Evolutionary conservation across 2,113 vertebrate species (phyloP), one percentile per base, ranked within the genome.

Genomic region (Nansenia antarctica): DNA sequence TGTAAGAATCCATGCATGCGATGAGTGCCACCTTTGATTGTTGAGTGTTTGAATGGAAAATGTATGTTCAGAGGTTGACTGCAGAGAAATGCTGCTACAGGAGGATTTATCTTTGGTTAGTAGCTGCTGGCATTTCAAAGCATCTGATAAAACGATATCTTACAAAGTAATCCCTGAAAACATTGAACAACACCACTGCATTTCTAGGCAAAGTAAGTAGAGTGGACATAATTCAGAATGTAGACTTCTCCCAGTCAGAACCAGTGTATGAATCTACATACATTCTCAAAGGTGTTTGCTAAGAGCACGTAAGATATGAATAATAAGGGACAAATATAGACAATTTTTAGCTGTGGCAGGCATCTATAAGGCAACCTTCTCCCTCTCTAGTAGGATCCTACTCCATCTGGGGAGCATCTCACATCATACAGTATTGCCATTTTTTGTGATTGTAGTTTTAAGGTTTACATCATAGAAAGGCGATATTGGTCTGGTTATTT

Each of bases 41-140:
- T n/a, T n/a, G n/a, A n/a, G n/a, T n/a, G n/a, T n/a, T n/a, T n/a
- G n/a, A n/a, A n/a, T n/a, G n/a, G n/a, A n/a, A 15, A 47, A 1
- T 18, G 35, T 11, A 47, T 47, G 15, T 47, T 47, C 42, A 6
- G 14, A 47, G 42, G 14, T 47, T n/a, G 42, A 47, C 14, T 47
- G n/a, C 26, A 64, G 58, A 62, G 62, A 64, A 77, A 75, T 66
- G 22, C 65, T 65, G 49, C 57, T 1, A 15, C 67, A 31, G 42
- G 24, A 62, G 26, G 52, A 69, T 82, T 73, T 62, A 70, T 83
- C 79, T 85, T 79, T 85, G 77, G 82, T 85, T 70, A 62, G 74
- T 73, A 81, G 76, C 81, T 79, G 74, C 77, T 87, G 77, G 81
- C 77, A 63, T 78, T 81, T 76, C 1, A 76, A 81, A 60, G 65